phyloP scores from a whole-genome alignment of 2,797 vertebrate species.

The Artibeus lituratus region DNA sequence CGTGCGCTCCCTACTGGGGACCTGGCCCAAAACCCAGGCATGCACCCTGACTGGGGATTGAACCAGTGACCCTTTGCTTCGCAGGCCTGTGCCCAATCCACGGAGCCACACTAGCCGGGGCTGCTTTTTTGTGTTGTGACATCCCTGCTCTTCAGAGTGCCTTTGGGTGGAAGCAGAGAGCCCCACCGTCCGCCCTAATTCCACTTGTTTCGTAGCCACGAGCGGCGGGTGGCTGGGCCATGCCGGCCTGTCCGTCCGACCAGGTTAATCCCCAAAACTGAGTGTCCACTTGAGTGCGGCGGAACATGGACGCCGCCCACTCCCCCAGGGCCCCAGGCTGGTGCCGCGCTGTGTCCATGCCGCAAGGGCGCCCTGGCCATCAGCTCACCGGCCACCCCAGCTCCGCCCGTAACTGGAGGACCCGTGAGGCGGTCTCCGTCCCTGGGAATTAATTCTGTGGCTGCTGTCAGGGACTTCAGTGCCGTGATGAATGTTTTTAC shows the following conservation, averaged over 20 bases:
- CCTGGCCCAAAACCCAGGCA: too few species aligned
- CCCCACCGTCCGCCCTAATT: accelerated
- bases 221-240: too few species aligned
- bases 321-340: neutral
- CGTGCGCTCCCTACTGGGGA: too few species aligned
- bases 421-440: neutral
- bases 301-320: neutral
- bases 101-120: too few species aligned
- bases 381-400: neutral
- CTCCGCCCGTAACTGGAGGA: slow-evolving; percentile 32
- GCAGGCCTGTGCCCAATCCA: too few species aligned
- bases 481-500: slow-evolving; percentile 61
- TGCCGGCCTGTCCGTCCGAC: accelerated
- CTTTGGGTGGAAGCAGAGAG: neutral
- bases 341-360: neutral
- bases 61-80: too few species aligned
- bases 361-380: neutral
- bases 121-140: neutral
- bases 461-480: slow-evolving; percentile 45
- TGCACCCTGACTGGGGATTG: too few species aligned
- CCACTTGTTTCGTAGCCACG: accelerated
- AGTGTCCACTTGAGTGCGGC: neutral
- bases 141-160: accelerated
- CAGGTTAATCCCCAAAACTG: neutral
- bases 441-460: slow-evolving; percentile 55